phyloP scores from a whole-genome alignment of 2,797 vertebrate species.

The Chelon auratus region DNA sequence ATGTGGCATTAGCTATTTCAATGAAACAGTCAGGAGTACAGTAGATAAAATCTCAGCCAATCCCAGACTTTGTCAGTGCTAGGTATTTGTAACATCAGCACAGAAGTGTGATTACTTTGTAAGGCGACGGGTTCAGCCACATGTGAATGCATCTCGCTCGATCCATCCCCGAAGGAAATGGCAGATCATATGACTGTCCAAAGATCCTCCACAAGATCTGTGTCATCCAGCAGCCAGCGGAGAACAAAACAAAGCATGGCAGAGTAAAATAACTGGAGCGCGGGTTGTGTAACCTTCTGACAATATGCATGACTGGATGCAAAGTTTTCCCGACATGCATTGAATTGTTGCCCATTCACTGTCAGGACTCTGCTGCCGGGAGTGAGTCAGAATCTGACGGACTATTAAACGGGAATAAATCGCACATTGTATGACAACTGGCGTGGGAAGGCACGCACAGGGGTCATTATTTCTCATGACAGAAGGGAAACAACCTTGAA shows the following conservation, averaged over 20 bases:
- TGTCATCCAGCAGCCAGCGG: conserved; percentile 42
- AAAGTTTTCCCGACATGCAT: conserved; percentile 11
- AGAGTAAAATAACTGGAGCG: conserved; percentile 31
- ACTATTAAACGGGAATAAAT: conserved; percentile 24
- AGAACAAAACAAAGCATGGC: conserved; percentile 28
- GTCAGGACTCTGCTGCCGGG: conserved; percentile 10
- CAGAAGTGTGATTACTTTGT: conserved; percentile 35
- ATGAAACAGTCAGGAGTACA: neutral
- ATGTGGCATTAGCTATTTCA: neutral
- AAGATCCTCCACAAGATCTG: conserved; percentile 62
- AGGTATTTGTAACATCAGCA: conserved; percentile 2
- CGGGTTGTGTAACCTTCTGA: conserved; percentile 25
- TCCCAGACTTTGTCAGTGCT: neutral
- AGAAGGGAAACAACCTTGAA: conserved; percentile 11
- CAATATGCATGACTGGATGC: conserved; percentile 33
- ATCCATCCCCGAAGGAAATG: conserved; percentile 38
- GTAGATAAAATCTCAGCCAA: neutral
- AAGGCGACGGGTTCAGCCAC: conserved; percentile 36
- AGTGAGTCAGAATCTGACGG: conserved; percentile 28
- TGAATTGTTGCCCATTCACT: conserved; percentile 19
- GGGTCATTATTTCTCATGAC: neutral
- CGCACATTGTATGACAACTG: neutral
- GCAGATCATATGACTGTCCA: conserved; percentile 71
- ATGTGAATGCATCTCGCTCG: conserved; percentile 24
- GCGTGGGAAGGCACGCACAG: neutral